These are phyloP conservation scores for Lepidocolaptes lacrymiger DNA, from an alignment of 2,797 vertebrate species.

Conservation along the genomic window DNA sequence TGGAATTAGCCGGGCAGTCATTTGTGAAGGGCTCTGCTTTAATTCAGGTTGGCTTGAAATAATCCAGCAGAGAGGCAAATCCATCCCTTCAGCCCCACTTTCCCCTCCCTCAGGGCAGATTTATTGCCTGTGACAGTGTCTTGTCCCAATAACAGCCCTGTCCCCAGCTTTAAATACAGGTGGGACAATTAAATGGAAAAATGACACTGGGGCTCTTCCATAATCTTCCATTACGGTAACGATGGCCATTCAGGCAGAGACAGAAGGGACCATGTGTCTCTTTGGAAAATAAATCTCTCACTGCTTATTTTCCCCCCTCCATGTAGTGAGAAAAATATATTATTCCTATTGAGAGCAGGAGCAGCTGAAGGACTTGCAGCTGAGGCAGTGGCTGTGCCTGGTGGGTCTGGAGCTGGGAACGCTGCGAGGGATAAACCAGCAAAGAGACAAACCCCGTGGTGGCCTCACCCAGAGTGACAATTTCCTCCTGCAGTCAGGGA, in stretches of 20 bases:
- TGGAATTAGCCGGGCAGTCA: neutral
- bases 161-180: conserved; percentile 12
- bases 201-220: neutral
- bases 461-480: neutral
- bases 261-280: neutral
- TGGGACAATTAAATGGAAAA: conserved; percentile 6
- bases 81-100: neutral
- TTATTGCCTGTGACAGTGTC: neutral
- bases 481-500: neutral
- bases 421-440: neutral
- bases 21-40: neutral
- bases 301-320: neutral
- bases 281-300: conserved; percentile 2
- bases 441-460: neutral
- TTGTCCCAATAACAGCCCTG: neutral
- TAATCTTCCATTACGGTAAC: neutral
- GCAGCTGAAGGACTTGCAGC: conserved; percentile 59
- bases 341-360: conserved; percentile 40
- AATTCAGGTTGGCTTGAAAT: neutral
- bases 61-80: neutral
- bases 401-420: neutral
- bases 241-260: conserved; percentile 31
- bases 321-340: conserved; percentile 2
- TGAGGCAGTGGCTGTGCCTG: conserved; percentile 17
- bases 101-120: neutral